Evolutionary conservation across 2,113 vertebrate species (phyloP).

Genomic region (Leucopsar rothschildi): DNA sequence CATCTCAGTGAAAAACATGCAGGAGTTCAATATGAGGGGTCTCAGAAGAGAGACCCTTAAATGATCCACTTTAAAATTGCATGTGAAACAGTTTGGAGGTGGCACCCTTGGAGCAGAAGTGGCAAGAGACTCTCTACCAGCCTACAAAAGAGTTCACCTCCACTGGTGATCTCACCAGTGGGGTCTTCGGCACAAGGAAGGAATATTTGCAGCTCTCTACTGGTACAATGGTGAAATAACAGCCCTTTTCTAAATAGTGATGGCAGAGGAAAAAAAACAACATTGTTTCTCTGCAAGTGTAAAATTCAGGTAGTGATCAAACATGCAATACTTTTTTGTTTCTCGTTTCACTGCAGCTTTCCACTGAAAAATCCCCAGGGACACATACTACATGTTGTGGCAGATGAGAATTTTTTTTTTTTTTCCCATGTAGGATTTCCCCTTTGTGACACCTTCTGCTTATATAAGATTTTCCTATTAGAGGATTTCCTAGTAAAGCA

Average conservation of each 20-base stretch:
- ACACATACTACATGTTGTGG: not conserved
- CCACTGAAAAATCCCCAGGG: not conserved
- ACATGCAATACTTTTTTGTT: not conserved
- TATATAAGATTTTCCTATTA: not conserved
- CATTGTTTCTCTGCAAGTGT: fast-evolving
- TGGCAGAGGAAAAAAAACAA: not conserved
- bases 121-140: not conserved
- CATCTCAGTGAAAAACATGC: not conserved
- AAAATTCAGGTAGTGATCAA: not conserved
- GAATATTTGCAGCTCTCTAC: not conserved
- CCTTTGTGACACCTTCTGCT: not conserved
- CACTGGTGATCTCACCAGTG: not conserved
- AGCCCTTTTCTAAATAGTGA: not conserved
- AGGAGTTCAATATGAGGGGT: not conserved
- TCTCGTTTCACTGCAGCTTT: not conserved
- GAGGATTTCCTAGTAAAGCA: not conserved
- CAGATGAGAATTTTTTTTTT: not conserved
- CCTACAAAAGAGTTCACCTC: not conserved
- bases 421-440: not conserved
- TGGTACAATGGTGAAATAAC: not conserved
- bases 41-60: not conserved
- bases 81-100: not conserved
- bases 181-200: not conserved
- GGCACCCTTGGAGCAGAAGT: not conserved
- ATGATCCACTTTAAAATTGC: not conserved